These are phyloP conservation scores for Drusus annulatus DNA, from an alignment of 1,140 invertebrate genomes.

Conservation along the genomic window DNA sequence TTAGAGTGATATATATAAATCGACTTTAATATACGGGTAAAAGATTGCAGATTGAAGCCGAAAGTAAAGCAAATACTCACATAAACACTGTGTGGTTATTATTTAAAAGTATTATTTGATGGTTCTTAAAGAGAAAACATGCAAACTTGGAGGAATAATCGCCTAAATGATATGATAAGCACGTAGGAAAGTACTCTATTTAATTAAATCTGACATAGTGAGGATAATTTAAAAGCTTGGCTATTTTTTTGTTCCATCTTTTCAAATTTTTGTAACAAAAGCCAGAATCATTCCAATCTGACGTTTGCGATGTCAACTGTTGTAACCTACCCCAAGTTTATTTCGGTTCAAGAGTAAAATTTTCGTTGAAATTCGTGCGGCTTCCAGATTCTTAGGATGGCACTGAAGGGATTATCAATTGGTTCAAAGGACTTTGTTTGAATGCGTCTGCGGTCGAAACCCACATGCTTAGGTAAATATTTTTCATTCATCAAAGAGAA, in stretches of 20 bases:
- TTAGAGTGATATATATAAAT: no score
- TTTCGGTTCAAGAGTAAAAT: constrained; percentile 30
- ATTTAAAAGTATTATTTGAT: no score
- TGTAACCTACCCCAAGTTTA: not conserved
- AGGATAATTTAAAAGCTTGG: no score
- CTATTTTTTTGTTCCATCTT: not conserved
- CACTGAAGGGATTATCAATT: not conserved
- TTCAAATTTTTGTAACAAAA: constrained; percentile 26
- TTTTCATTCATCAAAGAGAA: not conserved
- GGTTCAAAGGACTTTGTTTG: constrained; percentile 20
- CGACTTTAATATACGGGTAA: no score
- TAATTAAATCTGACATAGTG: no score
- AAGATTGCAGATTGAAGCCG: no score
- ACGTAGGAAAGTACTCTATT: no score
- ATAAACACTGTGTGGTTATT: no score
- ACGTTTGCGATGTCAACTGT: constrained; percentile 43
- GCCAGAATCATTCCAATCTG: constrained; percentile 12
- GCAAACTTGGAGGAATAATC: no score
- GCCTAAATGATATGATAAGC: no score
- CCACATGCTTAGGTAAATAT: constrained; percentile 26
- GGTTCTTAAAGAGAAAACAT: no score
- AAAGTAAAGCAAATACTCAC: no score
- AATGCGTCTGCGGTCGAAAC: constrained; percentile 22
- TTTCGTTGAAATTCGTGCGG: constrained; percentile 27
- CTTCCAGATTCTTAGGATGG: not conserved